Evolutionary conservation across 2,888 invertebrate genomes (phyloP), one percentile per base, ranked within the genome.

Genomic region (Eilema caniola): DNA sequence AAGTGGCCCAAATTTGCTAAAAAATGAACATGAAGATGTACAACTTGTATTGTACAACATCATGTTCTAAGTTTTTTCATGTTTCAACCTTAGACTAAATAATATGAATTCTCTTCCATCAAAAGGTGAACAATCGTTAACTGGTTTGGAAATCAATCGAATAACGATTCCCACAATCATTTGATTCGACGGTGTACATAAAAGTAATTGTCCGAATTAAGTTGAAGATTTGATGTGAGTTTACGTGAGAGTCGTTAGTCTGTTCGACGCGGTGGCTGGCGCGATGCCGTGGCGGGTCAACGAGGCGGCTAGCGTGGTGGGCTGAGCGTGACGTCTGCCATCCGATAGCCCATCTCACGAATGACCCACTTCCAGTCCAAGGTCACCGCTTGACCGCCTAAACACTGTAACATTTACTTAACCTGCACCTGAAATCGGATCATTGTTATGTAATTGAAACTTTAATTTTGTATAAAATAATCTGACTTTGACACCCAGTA

Each of bases 311-410:
- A 85, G 82, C 79, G 83, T 82, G 87, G 89, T 86, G 87, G 90
- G 85, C 88, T 83, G 88, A 90, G 93, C 94, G 94, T 95, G 94
- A 95, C 94, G 95, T 90, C 93, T 93, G 92, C 94, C 93, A 94
- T 89, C 92, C 92, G 93, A 94, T 94, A 94, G 93, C 91, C 91
- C 92, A 93, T 93, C 95, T 94, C 93, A 95, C 95, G 94, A 95
- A 86, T 92, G 95, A 91, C 95, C 93, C 85, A 93, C 94, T 94
- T 94, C 82, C 86, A 85, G 78, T 84, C 86, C 95, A 95, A 95
- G 95, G 95, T 95, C 94, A 94, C 90, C 88, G 89, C 81, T 85
- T 94, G 93, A 93, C 95, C 94, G 92, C 91, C 92, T 94, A 89
- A 91, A 90, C 90, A 86, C 84, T 85, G 84, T 85, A 85, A 84